Conservation (phyloP, 2,888 invertebrate genomes). For the Cerastoderma edule region DNA sequence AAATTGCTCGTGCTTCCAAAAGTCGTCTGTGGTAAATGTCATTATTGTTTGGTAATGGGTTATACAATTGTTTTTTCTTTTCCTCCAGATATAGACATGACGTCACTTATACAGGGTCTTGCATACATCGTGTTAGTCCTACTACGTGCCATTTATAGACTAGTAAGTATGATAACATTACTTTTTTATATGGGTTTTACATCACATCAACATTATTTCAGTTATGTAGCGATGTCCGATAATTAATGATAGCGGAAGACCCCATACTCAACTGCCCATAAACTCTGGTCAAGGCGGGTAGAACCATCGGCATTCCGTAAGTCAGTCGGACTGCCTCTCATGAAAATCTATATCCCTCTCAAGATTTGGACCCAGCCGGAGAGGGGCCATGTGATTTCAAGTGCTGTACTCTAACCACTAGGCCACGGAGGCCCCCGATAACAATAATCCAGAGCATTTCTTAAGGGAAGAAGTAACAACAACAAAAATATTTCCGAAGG, state of each 20-base stretch:
- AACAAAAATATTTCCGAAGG: too few species aligned
- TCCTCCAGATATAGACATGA: neutral
- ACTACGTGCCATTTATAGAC: neutral
- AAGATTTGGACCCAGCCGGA: too few species aligned
- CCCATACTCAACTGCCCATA: neutral
- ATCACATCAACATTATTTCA: neutral
- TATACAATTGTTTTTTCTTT: neutral
- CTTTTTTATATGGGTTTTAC: neutral
- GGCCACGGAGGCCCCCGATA: too few species aligned
- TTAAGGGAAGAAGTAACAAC: too few species aligned
- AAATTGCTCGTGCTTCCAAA: too few species aligned
- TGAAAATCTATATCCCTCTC: too few species aligned
- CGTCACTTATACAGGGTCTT: neutral
- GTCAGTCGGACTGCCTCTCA: neutral
- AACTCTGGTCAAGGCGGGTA: neutral
- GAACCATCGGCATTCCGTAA: neutral
- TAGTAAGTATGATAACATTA: neutral
- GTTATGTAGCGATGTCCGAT: neutral
- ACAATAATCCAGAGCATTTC: too few species aligned
- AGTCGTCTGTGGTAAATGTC: too few species aligned
- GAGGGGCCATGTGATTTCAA: too few species aligned
- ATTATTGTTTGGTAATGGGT: too few species aligned
- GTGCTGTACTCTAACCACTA: too few species aligned
- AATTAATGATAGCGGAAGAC: too few species aligned
- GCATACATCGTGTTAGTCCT: neutral